Percentiles rank a stretch among this genome's conserved stretches.
These are phyloP conservation scores for Drosophila diplacantha DNA, from an alignment of 2,888 invertebrate species.

Conservation along the genomic window DNA sequence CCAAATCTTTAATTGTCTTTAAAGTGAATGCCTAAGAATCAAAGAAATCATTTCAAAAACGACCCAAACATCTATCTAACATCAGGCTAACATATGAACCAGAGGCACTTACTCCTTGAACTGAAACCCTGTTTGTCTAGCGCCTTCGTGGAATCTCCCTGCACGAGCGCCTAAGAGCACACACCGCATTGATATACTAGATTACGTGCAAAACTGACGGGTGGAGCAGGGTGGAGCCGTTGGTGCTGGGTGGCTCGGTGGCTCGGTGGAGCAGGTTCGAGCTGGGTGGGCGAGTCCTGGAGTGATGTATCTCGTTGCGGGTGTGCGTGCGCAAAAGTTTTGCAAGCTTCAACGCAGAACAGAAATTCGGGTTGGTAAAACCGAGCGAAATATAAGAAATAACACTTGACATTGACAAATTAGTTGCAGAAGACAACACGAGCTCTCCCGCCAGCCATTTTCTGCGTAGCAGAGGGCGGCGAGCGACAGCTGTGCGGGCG, in stretches of 20 bases:
- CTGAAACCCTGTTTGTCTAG: slow-evolving; percentile 31
- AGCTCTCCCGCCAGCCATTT: slow-evolving; percentile 23
- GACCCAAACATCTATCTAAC: not conserved
- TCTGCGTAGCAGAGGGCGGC: slow-evolving; percentile 2
- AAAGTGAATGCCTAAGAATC: no score
- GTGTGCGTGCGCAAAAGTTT: slow-evolving; percentile 57
- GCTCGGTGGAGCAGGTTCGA: no score
- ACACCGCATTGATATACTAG: slow-evolving; percentile 55
- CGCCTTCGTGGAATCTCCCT: slow-evolving; percentile 32
- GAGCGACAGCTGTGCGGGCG: slow-evolving; percentile 15
- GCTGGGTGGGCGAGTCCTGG: not conserved
- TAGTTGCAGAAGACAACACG: slow-evolving; percentile 67
- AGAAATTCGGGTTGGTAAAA: slow-evolving; percentile 14
- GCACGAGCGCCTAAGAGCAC: slow-evolving; percentile 62
- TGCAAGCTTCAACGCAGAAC: slow-evolving; percentile 35
- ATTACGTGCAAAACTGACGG: slow-evolving; percentile 59
- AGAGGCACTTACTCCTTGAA: not conserved
- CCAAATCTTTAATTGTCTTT: not conserved
- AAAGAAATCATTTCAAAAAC: not conserved
- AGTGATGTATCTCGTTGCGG: slow-evolving; percentile 29
- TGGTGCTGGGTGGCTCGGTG: no score
- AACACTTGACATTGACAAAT: slow-evolving; percentile 76
- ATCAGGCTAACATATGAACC: not conserved
- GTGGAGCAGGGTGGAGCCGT: no score
- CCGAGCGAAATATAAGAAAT: slow-evolving; percentile 60